Evolutionary conservation across 2,888 invertebrate genomes (phyloP), one percentile per base, ranked within the genome.

Genomic region (Caenorhabditis sulstoni): DNA sequence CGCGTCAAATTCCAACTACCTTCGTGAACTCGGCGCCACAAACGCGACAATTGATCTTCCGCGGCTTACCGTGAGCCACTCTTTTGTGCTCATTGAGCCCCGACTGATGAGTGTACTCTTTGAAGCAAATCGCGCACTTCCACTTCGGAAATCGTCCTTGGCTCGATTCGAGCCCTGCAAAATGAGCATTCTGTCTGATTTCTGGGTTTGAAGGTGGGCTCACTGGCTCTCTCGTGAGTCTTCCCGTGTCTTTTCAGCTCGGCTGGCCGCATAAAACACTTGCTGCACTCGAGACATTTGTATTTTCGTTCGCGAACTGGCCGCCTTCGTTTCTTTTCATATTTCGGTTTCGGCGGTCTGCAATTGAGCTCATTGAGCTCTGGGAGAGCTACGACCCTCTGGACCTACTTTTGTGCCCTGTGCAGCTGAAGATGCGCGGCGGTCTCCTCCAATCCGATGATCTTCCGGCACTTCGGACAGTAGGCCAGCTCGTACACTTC

Each of bases 201-300:
- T 12, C 14, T 22, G 44, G 14, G 22, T 64, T 47, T 47, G 57
- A 0, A 61, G 45, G 29, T 3, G 29, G 29, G 29, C 29, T 29
- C 55, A 83, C 81, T 65, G 1, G 70, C 50, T 55, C 75, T 70
- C 3, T 55, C 39, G 58, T 85, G 85, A 0, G 76, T 57, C n/a
- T 45, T 67, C 2, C 23, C 3, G 35, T 85, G 85, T 44, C 85
- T 73, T 9, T 80, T 66, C 35, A 85, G 65, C 22, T 85, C 85
- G 1, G 79, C 39, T 11, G 84, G 83, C 22, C 84, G 68, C 12
- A 66, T 64, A 66, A 87, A 86, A 4, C 61, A 49, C 57, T 87
- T 87, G 4, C 47, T 45, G 62, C 87, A 87, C 3, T 65, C 35
- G 7, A 20, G 47, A 53, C 86, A 86, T 8, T 23, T 20, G 29